A percentile compares a stretch with the other conserved stretches of the same genome.
phyloP scores from a whole-genome alignment of 1,140 invertebrate species.

The Stenopsyche tienmushanensis region DNA sequence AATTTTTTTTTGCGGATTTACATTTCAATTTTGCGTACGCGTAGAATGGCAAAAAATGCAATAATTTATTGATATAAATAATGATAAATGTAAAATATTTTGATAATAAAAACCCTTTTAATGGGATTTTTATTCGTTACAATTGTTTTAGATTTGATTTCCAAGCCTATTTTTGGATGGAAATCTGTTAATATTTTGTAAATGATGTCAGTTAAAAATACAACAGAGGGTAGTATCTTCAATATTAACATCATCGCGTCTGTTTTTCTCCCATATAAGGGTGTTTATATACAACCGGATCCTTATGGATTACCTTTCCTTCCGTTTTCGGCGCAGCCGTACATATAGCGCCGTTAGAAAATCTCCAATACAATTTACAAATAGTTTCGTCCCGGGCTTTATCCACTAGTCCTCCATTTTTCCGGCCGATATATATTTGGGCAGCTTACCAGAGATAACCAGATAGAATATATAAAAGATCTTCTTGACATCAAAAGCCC shows the following conservation, averaged over 20 bases:
- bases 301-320: neutral
- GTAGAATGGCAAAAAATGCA: too few relatives aligned
- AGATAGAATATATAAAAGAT: slow-evolving; percentile 17
- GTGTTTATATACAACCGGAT: slow-evolving; percentile 1
- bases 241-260: too few relatives aligned
- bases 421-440: neutral
- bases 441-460: slow-evolving; percentile 4
- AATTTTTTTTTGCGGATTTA: too few relatives aligned
- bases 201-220: neutral
- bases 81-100: too few relatives aligned
- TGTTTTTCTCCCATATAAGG: too few relatives aligned
- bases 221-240: neutral
- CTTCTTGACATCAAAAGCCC: slow-evolving; percentile 19
- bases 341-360: neutral
- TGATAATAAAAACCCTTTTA: too few relatives aligned
- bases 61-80: too few relatives aligned
- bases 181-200: too few relatives aligned
- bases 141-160: too few relatives aligned
- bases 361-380: slow-evolving; percentile 22
- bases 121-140: too few relatives aligned
- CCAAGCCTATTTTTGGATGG: too few relatives aligned
- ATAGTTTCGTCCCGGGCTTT: slow-evolving; percentile 7
- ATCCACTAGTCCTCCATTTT: slow-evolving; percentile 2
- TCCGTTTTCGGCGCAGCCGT: neutral
- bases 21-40: too few relatives aligned